Conservation (phyloP, 1,140 invertebrate species). For the Helicoverpa zea region DNA sequence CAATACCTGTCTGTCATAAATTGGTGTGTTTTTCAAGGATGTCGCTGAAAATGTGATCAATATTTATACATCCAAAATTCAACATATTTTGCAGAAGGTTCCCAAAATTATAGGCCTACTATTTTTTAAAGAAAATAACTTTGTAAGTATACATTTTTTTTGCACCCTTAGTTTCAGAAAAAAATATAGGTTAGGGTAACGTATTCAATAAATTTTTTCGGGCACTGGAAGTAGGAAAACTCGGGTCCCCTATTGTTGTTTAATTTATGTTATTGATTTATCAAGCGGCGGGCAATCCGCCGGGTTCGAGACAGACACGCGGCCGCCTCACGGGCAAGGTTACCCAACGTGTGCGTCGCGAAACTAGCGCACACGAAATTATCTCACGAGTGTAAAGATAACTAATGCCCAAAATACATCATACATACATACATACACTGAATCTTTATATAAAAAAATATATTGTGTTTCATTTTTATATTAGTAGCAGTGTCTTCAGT, state of each 20-base stretch:
- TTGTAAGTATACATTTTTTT: constrained; percentile 6
- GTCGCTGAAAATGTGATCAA: too few species aligned
- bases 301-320: constrained; percentile 51
- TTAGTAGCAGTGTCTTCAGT: background rate
- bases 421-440: too few species aligned
- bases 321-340: constrained; percentile 58
- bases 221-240: constrained; percentile 40
- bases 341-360: constrained; percentile 40
- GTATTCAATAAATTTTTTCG: constrained; percentile 43
- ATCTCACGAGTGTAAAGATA: background rate
- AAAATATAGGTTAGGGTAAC: constrained; percentile 38
- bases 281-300: constrained; percentile 45
- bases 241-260: constrained; percentile 43
- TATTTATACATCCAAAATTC: too few species aligned
- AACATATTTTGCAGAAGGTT: too few species aligned
- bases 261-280: constrained; percentile 50
- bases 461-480: background rate
- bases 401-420: background rate
- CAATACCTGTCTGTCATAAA: background rate
- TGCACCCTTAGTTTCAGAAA: constrained; percentile 48
- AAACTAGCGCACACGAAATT: background rate
- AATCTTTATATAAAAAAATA: background rate
- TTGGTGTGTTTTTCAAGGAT: background rate
- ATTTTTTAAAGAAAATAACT: too few species aligned
- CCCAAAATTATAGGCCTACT: too few species aligned